Base-by-base conservation (phyloP, 2,888 invertebrate species). In the Ochropacha duplaris region DNA sequence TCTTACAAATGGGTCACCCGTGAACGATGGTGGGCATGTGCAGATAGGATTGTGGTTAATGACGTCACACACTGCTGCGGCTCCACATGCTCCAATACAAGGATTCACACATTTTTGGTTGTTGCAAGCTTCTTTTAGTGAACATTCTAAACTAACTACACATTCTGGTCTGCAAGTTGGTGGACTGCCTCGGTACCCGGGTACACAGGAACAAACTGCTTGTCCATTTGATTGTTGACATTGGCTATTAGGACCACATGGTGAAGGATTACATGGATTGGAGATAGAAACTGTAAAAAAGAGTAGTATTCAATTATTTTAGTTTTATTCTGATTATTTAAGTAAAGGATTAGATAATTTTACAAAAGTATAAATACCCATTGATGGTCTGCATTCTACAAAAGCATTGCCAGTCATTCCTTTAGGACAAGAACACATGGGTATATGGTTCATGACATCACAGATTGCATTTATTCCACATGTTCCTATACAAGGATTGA, bases 131-230 rank as follows among this genome's bases (percentile, higher is more conserved):
- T 94, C 90, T 66, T 94, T 95, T 64, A 95, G 94, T 14, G 95
- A 83, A 76, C 97, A 97, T 80, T 96, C 96, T 0, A 95, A 93
- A 80, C 95, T 96, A 61, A 95, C 95, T 39, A 94, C 93, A 78
- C 97, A 97, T 86, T 97, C 97, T 1, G 96, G 96, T 66, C 95
- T 93, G 78, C 96, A 97, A 61, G 95, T 95, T 44, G 96, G 96
- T 22, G 97, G 96, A 68, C 95, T 94, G 57, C 97, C 97, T 59
- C 94, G 91, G 79, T 95, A 97, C 64, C 95, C 95, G 31, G 94
- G 90, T 49, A 96, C 87, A 78, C 97, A 97, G 34, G 96, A 95
- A 80, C 97, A 97, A 54, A 95, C 94, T 49, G 96, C 95, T 64
- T 94, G 93, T 26, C 94, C 95, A 69, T 95, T 95, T 14, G 94